These are phyloP conservation scores for Calameuta idolon DNA, from an alignment of 2,888 invertebrate species.

Conservation along the genomic window DNA sequence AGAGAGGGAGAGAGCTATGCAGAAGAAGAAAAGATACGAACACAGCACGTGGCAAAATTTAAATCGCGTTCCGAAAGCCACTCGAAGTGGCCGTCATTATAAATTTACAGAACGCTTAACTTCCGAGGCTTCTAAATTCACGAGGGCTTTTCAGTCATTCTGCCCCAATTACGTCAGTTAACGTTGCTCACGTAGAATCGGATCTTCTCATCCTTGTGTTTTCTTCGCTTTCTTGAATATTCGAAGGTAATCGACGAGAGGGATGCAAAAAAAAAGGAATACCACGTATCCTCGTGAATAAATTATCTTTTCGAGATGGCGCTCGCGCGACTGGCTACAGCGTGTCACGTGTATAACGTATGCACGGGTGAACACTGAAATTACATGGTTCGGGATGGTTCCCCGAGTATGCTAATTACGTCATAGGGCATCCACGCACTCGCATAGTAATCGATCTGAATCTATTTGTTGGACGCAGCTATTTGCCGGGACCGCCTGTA, in stretches of 20 bases:
- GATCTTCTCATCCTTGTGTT: too few species aligned
- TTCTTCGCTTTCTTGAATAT: neutral
- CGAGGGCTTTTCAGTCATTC: neutral
- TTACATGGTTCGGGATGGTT: neutral
- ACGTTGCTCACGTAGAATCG: too few species aligned
- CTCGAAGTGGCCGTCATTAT: neutral
- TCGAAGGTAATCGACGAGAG: neutral
- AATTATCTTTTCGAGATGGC: neutral
- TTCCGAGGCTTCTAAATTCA: neutral
- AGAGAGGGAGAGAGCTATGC: neutral
- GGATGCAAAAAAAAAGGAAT: neutral
- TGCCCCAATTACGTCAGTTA: neutral
- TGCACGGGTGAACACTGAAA: neutral
- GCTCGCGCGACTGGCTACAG: neutral
- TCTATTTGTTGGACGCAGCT: conserved; percentile 65
- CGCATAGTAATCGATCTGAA: conserved; percentile 39
- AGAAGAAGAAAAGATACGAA: neutral
- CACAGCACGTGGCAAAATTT: neutral
- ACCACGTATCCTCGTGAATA: neutral
- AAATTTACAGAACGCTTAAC: neutral
- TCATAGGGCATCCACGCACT: neutral
- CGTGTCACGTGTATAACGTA: neutral
- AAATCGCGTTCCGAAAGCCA: neutral
- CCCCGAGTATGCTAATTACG: neutral
- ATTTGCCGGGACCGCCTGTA: conserved; percentile 70